These are phyloP conservation scores for Actenoides lindsayi DNA, from an alignment of 2,113 vertebrate genomes.

Conservation along the genomic window DNA sequence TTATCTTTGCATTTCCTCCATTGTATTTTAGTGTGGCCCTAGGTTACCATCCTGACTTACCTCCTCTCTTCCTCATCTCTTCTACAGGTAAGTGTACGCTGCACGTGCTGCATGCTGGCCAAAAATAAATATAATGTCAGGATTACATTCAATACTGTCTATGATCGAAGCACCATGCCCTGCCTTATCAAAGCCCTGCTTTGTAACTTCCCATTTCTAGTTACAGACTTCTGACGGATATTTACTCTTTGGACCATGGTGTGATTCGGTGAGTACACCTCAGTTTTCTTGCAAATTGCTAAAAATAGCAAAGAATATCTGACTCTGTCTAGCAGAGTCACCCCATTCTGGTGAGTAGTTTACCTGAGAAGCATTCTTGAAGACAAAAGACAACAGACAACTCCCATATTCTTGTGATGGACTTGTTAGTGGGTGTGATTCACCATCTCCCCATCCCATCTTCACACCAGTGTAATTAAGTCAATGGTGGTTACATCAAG, in stretches of 20 bases:
- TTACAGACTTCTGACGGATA: neutral
- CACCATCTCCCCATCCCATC: conserved; percentile 1
- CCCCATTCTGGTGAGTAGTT: neutral
- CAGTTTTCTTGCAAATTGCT: neutral
- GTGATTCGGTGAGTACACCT: neutral
- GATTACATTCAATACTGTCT: neutral
- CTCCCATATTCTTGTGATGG: neutral
- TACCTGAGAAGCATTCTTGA: neutral
- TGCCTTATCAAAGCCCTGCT: neutral
- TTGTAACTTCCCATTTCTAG: neutral
- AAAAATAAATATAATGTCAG: neutral
- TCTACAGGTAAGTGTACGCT: neutral
- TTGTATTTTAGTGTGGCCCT: neutral
- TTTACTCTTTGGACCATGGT: neutral
- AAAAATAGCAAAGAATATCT: conserved; percentile 14
- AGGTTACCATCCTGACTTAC: neutral
- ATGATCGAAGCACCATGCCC: neutral
- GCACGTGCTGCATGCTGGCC: neutral
- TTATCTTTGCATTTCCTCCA: neutral
- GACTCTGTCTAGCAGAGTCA: neutral
- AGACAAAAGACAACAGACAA: neutral
- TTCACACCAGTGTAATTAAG: neutral
- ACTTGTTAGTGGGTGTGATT: neutral
- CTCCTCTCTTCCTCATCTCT: neutral
- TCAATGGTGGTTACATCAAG: neutral